Evolutionary conservation across 2,113 vertebrate species (phyloP).

Genomic region (Takifugu flavidus): DNA sequence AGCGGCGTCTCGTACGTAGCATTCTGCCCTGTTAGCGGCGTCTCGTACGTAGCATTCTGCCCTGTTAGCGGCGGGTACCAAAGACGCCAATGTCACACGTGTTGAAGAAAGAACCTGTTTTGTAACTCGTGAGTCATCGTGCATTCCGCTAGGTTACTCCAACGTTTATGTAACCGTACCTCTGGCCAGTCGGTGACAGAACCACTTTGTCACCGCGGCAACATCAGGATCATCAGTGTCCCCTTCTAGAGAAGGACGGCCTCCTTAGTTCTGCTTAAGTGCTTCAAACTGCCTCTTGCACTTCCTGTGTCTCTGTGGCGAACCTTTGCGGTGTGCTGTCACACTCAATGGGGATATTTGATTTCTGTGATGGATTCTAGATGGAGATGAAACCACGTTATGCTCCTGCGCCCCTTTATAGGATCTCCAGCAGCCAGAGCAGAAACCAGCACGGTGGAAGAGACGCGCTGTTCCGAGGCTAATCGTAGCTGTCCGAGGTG

Average conservation of each 20-base stretch:
- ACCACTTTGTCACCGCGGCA: not conserved
- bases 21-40: too few relatives aligned
- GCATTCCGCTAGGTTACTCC: not conserved
- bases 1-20: too few relatives aligned
- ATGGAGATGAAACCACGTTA: not conserved
- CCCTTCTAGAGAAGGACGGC: not conserved
- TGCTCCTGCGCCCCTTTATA: too few relatives aligned
- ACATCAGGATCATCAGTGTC: not conserved
- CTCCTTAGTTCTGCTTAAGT: not conserved
- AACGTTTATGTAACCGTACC: not conserved
- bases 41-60: too few relatives aligned
- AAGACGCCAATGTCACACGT: too few relatives aligned
- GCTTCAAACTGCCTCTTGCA: not conserved
- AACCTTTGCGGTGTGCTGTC: not conserved
- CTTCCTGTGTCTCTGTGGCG: not conserved
- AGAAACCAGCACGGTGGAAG: not conserved
- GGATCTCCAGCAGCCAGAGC: too few relatives aligned
- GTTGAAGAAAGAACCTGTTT: not conserved
- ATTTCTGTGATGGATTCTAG: not conserved
- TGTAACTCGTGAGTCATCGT: not conserved
- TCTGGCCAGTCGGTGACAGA: not conserved
- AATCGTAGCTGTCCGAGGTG: conserved; percentile 44
- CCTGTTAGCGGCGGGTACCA: too few relatives aligned
- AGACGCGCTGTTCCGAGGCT: not conserved
- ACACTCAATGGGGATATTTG: not conserved